Base-by-base conservation (phyloP, 2,888 invertebrate species). In the Ariolimax columbianus region DNA sequence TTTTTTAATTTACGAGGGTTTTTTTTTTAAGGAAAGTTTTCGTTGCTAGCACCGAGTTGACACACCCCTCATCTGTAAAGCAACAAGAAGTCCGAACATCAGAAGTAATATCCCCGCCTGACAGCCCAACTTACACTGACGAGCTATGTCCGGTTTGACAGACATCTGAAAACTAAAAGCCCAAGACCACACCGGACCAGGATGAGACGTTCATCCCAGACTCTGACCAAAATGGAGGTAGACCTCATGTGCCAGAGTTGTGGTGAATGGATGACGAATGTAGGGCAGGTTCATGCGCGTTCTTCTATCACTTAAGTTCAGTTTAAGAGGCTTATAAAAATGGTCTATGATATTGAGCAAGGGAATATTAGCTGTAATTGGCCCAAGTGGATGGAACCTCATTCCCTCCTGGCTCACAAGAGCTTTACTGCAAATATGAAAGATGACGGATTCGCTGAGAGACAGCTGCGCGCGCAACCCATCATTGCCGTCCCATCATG, bases 381-480 rank as follows among this genome's bases (percentile, higher is more conserved):
- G 36, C 55, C 33, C 68, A 77, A 83, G 83, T 83, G 83, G 83
- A 83, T 73, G 77, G 83, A 68, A 83, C 83, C 70, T 63, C 51
- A 70, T 83, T 36, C 68, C 77, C 77, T 66, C 55, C 30, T 55
- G 7, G 51, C 36, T 68, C 77, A 38, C 68, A 68, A 83, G 66
- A 33, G n/a, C 38, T 77, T 83, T 66, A 77, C 83, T 47, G 66
- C 77, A 59, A 77, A 77, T 83, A 83, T 83, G 83, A 83, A 83
- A 77, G 77, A 83, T 83, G 77, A 70, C 68, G 66, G 40, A 38
- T 68, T 68, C 51, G 63, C 6, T 11, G 36, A 55, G 82, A 26
- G 83, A 83, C 83, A 83, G 83, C 83, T 83, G 83, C 83, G 83
- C 77, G 77, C 83, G 83, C 83, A 68, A 66, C 83, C 63, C 82